These are phyloP conservation scores for Zaprionus camerounensis DNA, from an alignment of 1,140 invertebrate species.

Conservation along the genomic window DNA sequence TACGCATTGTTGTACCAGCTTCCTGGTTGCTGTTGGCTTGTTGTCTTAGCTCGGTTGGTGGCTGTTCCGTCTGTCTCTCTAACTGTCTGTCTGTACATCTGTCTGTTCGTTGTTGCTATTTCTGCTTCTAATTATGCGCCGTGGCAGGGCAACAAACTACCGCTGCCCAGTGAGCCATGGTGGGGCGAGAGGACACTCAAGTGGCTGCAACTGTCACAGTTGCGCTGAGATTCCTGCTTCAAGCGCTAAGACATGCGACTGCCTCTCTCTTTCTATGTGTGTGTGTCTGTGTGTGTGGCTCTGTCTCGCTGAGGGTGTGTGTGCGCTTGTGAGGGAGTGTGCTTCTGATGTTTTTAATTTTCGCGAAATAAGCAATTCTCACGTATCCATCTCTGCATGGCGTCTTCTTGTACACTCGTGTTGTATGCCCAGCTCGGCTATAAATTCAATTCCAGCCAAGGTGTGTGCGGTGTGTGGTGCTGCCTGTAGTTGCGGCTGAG, in stretches of 20 bases:
- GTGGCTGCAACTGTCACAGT: slow-evolving; percentile 74
- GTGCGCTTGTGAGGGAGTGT: slow-evolving; percentile 26
- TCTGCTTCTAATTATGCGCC: slow-evolving; percentile 72
- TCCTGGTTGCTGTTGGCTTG: slow-evolving; percentile 58
- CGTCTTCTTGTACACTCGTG: slow-evolving; percentile 43
- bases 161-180: slow-evolving; percentile 12
- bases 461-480: neutral
- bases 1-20: slow-evolving; percentile 58
- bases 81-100: neutral
- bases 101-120: slow-evolving; percentile 41
- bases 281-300: slow-evolving; percentile 6
- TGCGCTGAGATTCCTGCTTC: slow-evolving; percentile 45
- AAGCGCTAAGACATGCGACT: slow-evolving; percentile 28
- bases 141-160: slow-evolving; percentile 67
- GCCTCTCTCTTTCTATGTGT: slow-evolving; percentile 3
- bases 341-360: slow-evolving; percentile 76
- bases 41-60: slow-evolving; percentile 7
- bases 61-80: neutral
- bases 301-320: neutral
- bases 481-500: neutral
- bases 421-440: slow-evolving; percentile 31
- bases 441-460: slow-evolving; percentile 64
- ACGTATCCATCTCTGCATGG: slow-evolving; percentile 63
- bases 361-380: slow-evolving; percentile 81
- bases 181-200: slow-evolving; percentile 41